Evolutionary conservation across 1,140 invertebrate genomes (phyloP).

Genomic region (Papilio polyxenes): DNA sequence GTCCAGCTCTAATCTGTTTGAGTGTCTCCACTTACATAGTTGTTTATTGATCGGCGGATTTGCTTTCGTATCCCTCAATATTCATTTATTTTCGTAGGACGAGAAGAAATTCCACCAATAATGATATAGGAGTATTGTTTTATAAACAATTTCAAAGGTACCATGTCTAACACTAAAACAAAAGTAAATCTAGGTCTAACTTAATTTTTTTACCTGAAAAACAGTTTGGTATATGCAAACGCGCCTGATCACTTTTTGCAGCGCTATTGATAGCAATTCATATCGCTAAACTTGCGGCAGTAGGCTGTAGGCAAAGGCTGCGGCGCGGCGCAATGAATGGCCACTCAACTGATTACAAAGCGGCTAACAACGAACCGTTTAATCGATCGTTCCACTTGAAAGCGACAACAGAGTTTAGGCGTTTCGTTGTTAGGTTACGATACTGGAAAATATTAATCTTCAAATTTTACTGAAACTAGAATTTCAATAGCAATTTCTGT

Average conservation of each 20-base stretch:
- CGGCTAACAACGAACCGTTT: background rate
- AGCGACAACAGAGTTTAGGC: background rate
- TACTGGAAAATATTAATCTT: background rate
- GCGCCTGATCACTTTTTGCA: background rate
- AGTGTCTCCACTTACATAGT: conserved; percentile 45
- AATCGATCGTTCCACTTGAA: conserved; percentile 29
- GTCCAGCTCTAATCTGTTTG: conserved; percentile 53
- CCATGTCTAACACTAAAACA: too few species aligned
- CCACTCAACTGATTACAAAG: conserved; percentile 30
- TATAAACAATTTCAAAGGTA: too few species aligned
- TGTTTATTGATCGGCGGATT: conserved; percentile 31
- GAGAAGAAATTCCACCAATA: too few species aligned
- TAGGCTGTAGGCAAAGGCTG: conserved; percentile 19
- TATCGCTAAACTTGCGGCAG: background rate
- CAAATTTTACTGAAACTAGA: too few species aligned
- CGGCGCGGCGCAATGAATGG: conserved; percentile 15
- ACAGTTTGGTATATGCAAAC: background rate
- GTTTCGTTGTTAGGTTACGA: background rate
- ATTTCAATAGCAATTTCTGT: too few species aligned
- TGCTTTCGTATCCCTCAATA: background rate
- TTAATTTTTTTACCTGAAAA: too few species aligned
- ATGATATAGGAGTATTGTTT: too few species aligned
- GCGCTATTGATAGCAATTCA: conserved; percentile 2
- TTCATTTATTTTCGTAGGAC: background rate
- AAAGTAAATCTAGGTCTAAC: too few species aligned